phyloP scores from a whole-genome alignment of 2,113 vertebrate species.

The Tupaia chinensis region DNA sequence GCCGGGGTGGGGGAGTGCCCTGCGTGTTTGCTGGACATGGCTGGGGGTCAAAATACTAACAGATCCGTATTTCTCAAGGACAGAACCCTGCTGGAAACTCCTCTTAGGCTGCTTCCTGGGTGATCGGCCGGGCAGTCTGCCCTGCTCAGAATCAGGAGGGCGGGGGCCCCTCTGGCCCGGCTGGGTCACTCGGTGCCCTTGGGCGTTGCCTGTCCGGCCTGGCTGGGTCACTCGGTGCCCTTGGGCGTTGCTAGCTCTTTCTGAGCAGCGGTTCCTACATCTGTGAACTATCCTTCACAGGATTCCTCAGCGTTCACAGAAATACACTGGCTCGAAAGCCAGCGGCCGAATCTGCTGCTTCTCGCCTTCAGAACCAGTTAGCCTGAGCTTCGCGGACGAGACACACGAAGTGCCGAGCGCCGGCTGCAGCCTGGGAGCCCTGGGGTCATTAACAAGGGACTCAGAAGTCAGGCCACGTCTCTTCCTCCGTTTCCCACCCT shows the following conservation, averaged over 20 bases:
- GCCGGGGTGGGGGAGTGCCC: neutral
- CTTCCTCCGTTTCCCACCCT: neutral
- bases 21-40: too few species aligned
- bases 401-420: too few species aligned
- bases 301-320: neutral
- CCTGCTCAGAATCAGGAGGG: neutral
- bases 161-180: too few species aligned
- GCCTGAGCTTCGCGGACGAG: neutral
- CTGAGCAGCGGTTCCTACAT: fast-evolving
- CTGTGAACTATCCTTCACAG: too few species aligned
- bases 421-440: neutral
- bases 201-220: neutral
- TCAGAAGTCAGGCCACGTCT: neutral
- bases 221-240: neutral
- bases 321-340: neutral
- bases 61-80: neutral
- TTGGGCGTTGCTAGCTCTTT: neutral
- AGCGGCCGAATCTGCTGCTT: too few species aligned
- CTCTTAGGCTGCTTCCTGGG: neutral
- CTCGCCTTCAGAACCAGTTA: neutral
- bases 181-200: neutral
- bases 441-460: neutral
- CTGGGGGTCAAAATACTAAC: neutral
- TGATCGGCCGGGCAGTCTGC: neutral
- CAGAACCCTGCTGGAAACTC: neutral